Evolutionary conservation across 2,113 vertebrate species (phyloP), one percentile per base, ranked within the genome.

Genomic region (Limanda limanda): DNA sequence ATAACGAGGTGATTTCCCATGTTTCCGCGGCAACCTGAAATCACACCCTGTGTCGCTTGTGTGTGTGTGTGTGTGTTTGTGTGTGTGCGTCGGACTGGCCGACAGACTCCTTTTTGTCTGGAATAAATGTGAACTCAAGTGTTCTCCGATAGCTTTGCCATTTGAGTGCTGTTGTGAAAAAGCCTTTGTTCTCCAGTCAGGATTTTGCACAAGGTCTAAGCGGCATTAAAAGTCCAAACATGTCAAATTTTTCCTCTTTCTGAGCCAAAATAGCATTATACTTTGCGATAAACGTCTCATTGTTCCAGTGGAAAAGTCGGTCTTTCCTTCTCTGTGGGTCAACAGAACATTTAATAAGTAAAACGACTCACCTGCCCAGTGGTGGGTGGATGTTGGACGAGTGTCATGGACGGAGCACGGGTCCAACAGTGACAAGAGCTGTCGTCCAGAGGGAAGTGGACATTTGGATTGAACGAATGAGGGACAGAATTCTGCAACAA

Each of bases 1-100:
- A 84, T 83, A 83, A 75, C 15, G 27, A 89, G 82, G 83, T 87
- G 84, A 83, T 78, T 88, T 83, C 79, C 77, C 62, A 59, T 20
- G 84, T 92, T 85, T 63, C 83, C 75, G 17, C 17, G 51, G 79
- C 59, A 80, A 91, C 81, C 76, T 14, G 5, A 74, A 85, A 86
- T 89, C 75, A 80, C 63, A 69, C 25, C 56, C 31, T 42, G 40
- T 13, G 40, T 12, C 11, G 4, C 42, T 20, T 81, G 54, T 58
- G 54, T 55, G 21, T 45, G 35, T 57, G 52, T 58, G 24, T 55
- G 37, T 73, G 4, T 64, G 65, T 78, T 31, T 65, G 24, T 68
- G 73, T 52, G 51, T 52, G 51, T 52, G 51, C 21, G 20, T 54
- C 18, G 6, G 4, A 51, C 47, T 42, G 37, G 31, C 40, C 52